Conservation (phyloP, 2,888 invertebrate genomes). For the Diplolepis rosae region DNA sequence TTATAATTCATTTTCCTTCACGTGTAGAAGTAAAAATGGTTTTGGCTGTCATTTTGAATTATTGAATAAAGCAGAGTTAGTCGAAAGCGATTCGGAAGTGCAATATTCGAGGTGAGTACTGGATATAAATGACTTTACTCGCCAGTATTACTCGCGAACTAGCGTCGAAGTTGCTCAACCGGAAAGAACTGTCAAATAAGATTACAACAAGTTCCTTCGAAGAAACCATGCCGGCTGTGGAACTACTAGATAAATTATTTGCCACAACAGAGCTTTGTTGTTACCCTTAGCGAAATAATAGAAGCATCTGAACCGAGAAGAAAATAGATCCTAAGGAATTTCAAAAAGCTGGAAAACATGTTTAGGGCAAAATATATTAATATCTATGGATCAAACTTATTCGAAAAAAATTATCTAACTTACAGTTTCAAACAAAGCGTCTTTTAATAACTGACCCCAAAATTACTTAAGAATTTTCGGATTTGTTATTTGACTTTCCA, state of each 20-base stretch:
- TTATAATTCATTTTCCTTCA: no score
- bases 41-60: not conserved
- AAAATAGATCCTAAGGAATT: slow-evolving; percentile 11
- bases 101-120: slow-evolving; percentile 32
- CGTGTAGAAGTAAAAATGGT: slow-evolving; percentile 1
- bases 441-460: no score
- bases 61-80: not conserved
- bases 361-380: no score
- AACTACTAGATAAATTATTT: slow-evolving; percentile 59
- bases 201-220: slow-evolving; percentile 52
- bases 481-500: no score
- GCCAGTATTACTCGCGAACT: slow-evolving; percentile 31
- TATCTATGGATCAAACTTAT: no score
- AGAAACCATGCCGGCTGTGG: slow-evolving; percentile 32
- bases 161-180: slow-evolving; percentile 41
- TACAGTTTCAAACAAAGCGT: no score
- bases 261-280: slow-evolving; percentile 42
- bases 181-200: slow-evolving; percentile 51
- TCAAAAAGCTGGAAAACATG: not conserved
- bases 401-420: no score
- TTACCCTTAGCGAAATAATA: slow-evolving; percentile 46
- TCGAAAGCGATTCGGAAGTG: slow-evolving; percentile 6
- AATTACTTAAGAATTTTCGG: no score
- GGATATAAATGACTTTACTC: slow-evolving; percentile 44
- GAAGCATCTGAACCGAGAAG: slow-evolving; percentile 15